These are phyloP conservation scores for Actinemys pallida DNA, from an alignment of 2,113 vertebrate genomes.

Conservation along the genomic window DNA sequence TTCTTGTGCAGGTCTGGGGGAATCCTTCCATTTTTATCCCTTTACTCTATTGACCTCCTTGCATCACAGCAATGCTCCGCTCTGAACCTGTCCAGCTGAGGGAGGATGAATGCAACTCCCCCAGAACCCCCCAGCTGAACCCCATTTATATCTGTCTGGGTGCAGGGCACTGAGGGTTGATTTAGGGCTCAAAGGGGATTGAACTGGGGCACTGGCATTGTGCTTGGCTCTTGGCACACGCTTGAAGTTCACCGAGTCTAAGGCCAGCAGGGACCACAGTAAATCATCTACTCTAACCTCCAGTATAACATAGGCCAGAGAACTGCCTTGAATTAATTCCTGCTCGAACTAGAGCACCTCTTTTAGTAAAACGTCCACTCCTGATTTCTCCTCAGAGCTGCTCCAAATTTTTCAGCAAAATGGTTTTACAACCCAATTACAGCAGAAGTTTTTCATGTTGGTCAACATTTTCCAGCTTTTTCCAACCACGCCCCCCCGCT, in stretches of 20 bases:
- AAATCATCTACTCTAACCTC: background rate
- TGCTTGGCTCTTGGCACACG: background rate
- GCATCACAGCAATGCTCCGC: background rate
- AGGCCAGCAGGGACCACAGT: background rate
- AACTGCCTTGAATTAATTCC: background rate
- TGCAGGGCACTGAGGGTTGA: background rate
- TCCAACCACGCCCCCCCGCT: too few species aligned
- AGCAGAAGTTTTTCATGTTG: background rate
- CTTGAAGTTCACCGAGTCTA: background rate
- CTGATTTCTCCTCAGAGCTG: background rate
- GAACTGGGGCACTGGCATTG: background rate
- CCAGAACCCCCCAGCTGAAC: background rate
- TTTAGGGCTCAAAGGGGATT: background rate
- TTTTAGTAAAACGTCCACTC: background rate
- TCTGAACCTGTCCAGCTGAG: background rate
- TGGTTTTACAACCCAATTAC: background rate
- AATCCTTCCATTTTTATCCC: background rate
- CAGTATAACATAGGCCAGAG: background rate
- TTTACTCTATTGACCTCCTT: background rate
- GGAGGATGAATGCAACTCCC: background rate
- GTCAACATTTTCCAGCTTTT: background rate
- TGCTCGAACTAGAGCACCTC: background rate
- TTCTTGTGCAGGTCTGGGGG: fast-evolving
- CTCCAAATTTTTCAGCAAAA: background rate
- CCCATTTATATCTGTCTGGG: background rate